Conservation (phyloP, 2,113 vertebrate species). For the Dolichotis patagonum region DNA sequence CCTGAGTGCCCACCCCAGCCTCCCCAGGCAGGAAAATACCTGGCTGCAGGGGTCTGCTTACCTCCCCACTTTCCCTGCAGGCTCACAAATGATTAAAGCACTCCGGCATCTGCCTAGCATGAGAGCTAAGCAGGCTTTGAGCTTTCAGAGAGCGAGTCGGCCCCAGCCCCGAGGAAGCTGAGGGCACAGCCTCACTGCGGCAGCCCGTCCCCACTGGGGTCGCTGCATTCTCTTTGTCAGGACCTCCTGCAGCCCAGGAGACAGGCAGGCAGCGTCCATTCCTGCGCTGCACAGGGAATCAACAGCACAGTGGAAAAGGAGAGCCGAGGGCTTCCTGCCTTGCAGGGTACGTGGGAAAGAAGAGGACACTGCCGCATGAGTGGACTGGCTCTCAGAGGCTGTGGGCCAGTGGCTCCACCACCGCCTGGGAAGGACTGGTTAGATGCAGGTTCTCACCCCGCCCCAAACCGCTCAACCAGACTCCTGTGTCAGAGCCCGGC, state of each 20-base stretch:
- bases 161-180: background rate
- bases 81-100: constrained; percentile 66
- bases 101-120: background rate
- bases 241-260: constrained; percentile 29
- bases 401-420: background rate
- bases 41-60: background rate
- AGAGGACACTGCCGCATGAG: background rate
- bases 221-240: constrained; percentile 31
- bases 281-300: background rate
- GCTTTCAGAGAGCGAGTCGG: background rate
- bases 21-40: background rate
- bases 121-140: constrained; percentile 9
- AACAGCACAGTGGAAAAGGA: background rate
- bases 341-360: background rate
- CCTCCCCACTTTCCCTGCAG: background rate
- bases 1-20: background rate
- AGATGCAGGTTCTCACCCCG: background rate
- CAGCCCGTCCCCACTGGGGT: constrained; percentile 36
- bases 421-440: background rate
- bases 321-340: background rate
- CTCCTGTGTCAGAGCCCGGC: background rate
- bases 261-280: constrained; percentile 18
- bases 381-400: background rate
- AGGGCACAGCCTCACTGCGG: background rate
- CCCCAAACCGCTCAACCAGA: background rate